A percentile compares a stretch with the other conserved stretches of the same genome.
These are phyloP conservation scores for Petrocephalus microphthalmus DNA, from an alignment of 2,113 vertebrate genomes.

Conservation along the genomic window DNA sequence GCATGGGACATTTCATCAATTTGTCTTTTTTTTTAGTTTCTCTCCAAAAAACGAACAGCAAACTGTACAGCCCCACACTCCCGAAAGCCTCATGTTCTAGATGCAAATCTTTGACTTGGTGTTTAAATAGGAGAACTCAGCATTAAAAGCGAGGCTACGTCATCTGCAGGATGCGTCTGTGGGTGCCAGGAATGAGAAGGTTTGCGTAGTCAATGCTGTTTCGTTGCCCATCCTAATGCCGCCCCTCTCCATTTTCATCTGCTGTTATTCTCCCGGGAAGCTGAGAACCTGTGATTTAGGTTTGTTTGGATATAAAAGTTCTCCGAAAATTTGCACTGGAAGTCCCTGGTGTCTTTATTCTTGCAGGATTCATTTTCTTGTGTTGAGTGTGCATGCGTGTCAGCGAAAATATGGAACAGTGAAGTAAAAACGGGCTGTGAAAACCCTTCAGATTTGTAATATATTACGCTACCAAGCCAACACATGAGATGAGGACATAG, in stretches of 20 bases:
- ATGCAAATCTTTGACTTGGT: slow-evolving; percentile 42
- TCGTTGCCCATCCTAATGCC: neutral
- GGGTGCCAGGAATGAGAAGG: slow-evolving; percentile 38
- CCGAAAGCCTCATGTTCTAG: slow-evolving; percentile 34
- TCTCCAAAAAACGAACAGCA: neutral
- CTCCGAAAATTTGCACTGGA: slow-evolving; percentile 39
- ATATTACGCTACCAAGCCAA: neutral
- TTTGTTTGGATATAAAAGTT: slow-evolving; percentile 57
- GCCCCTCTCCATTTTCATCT: slow-evolving; percentile 7
- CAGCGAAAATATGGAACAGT: neutral
- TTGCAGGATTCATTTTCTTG: neutral
- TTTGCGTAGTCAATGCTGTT: slow-evolving; percentile 23
- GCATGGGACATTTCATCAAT: slow-evolving; percentile 44
- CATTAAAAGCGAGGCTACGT: neutral
- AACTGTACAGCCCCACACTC: slow-evolving; percentile 40
- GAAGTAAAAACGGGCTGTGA: neutral
- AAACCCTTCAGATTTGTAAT: neutral
- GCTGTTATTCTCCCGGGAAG: slow-evolving; percentile 38
- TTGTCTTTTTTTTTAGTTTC: slow-evolving; percentile 29
- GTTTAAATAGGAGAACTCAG: neutral
- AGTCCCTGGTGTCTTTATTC: slow-evolving; percentile 30
- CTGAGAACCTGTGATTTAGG: slow-evolving; percentile 39
- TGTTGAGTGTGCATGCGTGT: neutral
- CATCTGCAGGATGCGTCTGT: neutral
- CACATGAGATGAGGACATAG: neutral